Evolutionary conservation across 2,888 invertebrate genomes (phyloP).

Genomic region (Lepetodrilus schrolli): DNA sequence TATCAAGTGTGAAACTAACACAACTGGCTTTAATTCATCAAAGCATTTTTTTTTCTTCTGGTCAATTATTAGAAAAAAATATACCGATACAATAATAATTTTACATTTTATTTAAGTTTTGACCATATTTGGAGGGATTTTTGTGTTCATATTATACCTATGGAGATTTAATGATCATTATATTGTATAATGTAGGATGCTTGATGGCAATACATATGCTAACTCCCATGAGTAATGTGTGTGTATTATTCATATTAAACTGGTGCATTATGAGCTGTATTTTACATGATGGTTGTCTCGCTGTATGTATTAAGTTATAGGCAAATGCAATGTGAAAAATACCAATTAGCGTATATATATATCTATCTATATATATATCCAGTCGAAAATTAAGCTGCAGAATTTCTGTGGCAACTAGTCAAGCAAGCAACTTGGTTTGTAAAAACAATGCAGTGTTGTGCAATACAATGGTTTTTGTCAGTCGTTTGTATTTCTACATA

Average conservation of each 20-base stretch:
- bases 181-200: conserved; percentile 2
- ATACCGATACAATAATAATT: too few species aligned
- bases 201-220: background rate
- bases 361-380: too few species aligned
- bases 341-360: background rate
- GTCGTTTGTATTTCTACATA: conserved; percentile 21
- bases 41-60: too few species aligned
- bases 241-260: background rate
- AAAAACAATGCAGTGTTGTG: background rate
- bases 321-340: background rate
- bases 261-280: conserved; percentile 15
- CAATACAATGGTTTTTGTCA: conserved; percentile 17
- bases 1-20: too few species aligned
- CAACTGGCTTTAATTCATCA: too few species aligned
- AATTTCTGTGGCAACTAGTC: conserved; percentile 6
- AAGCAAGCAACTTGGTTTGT: background rate
- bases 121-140: background rate
- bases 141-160: background rate
- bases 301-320: conserved; percentile 8
- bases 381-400: conserved; percentile 20
- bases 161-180: background rate
- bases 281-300: background rate
- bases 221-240: background rate
- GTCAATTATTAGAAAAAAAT: too few species aligned
- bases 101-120: background rate